Conservation (phyloP, 2,797 vertebrate species). For the Propithecus perrieri region DNA sequence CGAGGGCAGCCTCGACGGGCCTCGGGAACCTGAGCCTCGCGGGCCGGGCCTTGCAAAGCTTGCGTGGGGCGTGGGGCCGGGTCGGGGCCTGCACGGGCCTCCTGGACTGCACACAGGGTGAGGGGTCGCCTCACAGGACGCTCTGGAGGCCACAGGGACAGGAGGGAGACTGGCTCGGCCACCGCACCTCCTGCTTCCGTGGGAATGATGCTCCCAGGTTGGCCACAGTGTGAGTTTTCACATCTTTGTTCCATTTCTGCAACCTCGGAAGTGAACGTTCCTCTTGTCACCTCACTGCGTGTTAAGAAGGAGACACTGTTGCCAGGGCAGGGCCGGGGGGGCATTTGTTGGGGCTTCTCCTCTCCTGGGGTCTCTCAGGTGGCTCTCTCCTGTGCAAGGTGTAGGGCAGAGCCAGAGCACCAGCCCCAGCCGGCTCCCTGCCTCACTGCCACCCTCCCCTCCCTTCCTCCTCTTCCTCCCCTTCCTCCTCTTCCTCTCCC, state of each 20-base stretch:
- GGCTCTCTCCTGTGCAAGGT: slow-evolving; percentile 68
- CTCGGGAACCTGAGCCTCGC: too few species aligned
- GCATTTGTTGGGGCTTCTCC: background rate
- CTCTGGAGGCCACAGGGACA: background rate
- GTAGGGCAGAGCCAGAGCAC: slow-evolving; percentile 80
- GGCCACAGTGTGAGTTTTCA: background rate
- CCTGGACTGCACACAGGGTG: rapidly evolving
- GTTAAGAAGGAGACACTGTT: background rate
- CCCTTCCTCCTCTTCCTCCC: background rate
- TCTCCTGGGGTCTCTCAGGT: slow-evolving; percentile 51
- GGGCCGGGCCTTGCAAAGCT: background rate
- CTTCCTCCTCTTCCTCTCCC: rapidly evolving
- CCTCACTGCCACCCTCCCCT: background rate
- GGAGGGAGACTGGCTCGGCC: rapidly evolving
- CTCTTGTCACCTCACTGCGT: background rate
- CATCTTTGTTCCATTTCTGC: background rate
- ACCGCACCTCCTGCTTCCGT: rapidly evolving
- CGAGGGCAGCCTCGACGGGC: background rate
- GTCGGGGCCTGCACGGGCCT: background rate
- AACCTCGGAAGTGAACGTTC: background rate
- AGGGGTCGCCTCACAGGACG: background rate
- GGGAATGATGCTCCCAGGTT: background rate
- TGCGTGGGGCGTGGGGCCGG: background rate
- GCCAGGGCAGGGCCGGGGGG: background rate
- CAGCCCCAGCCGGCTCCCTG: slow-evolving; percentile 40